phyloP scores from a whole-genome alignment of 2,888 invertebrate genomes.

The Drosophila parthenogenetica region DNA sequence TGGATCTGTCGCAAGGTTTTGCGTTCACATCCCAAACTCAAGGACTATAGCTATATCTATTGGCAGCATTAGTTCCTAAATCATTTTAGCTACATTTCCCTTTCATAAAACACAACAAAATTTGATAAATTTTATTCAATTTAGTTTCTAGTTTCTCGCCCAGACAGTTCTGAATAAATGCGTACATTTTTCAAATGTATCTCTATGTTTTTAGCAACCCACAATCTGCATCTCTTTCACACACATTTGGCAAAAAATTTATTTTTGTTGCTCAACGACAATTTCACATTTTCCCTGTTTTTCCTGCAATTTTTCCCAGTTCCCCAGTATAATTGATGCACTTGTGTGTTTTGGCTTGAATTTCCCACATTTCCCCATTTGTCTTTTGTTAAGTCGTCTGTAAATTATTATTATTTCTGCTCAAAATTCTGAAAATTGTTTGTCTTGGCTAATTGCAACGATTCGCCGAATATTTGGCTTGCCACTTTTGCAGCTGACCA shows the following conservation, averaged over 20 bases:
- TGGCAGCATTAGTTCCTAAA: slow-evolving; percentile 63
- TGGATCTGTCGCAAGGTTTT: slow-evolving; percentile 84
- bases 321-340: slow-evolving; percentile 35
- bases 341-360: slow-evolving; percentile 32
- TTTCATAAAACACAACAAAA: slow-evolving; percentile 16
- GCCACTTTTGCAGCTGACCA: slow-evolving; percentile 55
- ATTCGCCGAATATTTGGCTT: slow-evolving; percentile 49
- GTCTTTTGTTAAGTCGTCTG: slow-evolving; percentile 51
- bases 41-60: slow-evolving; percentile 82
- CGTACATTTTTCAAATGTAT: slow-evolving; percentile 59
- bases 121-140: slow-evolving; percentile 8
- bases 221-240: slow-evolving; percentile 12
- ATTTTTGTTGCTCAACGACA: slow-evolving; percentile 49
- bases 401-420: slow-evolving; percentile 70
- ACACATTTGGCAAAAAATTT: slow-evolving; percentile 34
- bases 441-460: slow-evolving; percentile 62
- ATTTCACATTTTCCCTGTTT: slow-evolving; percentile 20
- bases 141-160: slow-evolving; percentile 29
- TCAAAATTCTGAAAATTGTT: slow-evolving; percentile 47
- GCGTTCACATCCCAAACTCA: slow-evolving; percentile 83
- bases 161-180: slow-evolving; percentile 68
- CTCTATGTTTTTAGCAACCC: slow-evolving; percentile 31
- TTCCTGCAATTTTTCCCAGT: slow-evolving; percentile 8
- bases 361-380: slow-evolving; percentile 31
- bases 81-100: neutral